A percentile compares a stretch with the other conserved stretches of the same genome.
Conservation (phyloP, 2,888 invertebrate genomes). For the Zygothrica quintamaculata region DNA sequence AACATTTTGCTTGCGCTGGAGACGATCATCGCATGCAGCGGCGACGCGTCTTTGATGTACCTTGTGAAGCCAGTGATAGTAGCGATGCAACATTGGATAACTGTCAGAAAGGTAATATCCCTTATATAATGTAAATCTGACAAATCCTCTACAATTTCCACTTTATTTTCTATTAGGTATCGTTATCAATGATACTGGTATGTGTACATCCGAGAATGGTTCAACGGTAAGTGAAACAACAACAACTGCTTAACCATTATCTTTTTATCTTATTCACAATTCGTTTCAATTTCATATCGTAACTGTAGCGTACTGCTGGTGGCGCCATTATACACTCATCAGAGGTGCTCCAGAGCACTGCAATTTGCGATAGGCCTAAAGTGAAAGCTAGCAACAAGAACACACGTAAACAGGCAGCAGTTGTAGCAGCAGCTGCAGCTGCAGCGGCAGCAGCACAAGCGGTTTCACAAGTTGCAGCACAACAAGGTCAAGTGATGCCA, state of each 20-base stretch:
- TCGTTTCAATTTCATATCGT: conserved; percentile 18
- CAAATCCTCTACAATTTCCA: background rate
- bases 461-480: conserved; percentile 25
- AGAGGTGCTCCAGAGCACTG: conserved; percentile 87
- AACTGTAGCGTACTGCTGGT: conserved; percentile 57
- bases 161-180: conserved; percentile 16
- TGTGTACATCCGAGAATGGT: conserved; percentile 36
- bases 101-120: conserved; percentile 44
- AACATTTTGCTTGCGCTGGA: conserved; percentile 52
- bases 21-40: conserved; percentile 77
- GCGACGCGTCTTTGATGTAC: conserved; percentile 72
- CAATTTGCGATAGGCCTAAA: conserved; percentile 93
- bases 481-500: conserved; percentile 57
- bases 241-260: background rate
- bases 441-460: conserved; percentile 59
- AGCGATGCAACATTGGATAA: conserved; percentile 42
- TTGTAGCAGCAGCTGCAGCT: conserved; percentile 81
- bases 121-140: background rate
- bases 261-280: background rate
- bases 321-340: conserved; percentile 84
- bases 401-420: conserved; percentile 88
- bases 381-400: conserved; percentile 92
- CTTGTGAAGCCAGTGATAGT: conserved; percentile 35
- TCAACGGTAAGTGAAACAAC: conserved; percentile 42
- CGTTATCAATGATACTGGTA: conserved; percentile 40